Evolutionary conservation across 1,140 invertebrate species (phyloP), one percentile per base, ranked within the genome.

Genomic region (Dysdera silvatica): DNA sequence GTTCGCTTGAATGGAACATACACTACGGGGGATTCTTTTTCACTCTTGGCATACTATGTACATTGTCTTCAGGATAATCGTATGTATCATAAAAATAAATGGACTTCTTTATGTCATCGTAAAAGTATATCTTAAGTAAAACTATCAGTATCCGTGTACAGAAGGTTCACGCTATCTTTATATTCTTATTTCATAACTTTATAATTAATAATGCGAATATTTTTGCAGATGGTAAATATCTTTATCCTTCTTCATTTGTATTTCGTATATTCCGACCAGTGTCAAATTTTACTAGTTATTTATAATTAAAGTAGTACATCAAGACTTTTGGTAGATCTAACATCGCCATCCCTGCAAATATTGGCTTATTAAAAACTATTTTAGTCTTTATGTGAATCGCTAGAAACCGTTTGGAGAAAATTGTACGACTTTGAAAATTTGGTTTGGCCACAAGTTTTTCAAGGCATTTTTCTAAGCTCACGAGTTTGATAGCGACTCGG

Each of bases 1-100:
- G 20, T 33, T 59, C 16, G 26, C 29, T 33, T 33, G 4, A 72
- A 7, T 65, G 66, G 12, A 69, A 28, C 6, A 58, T 47, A 56
- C 47, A 10, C 54, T 33, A 65, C 54, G 55, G 29, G 7, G 77
- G 71, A 64, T 81, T 80, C 67, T 78, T 79, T 64, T 80, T 80
- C 41, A 59, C 56, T 35, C 51, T 73, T 6, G 49, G 66, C 7
- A 72, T 35, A 14, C n/a, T 35, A 43, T 57, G 61, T 41, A 23
- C 35, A 61, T 66, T 63, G 32, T 57, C 24, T 65, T 65, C 48
- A 31, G 47, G 33, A 66, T 68, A 70, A 67, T 70, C 58, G 37
- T 69, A 69, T 66, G 18, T 48, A 54, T 51, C n/a, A 69, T 58
- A 58, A 41, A 41, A 51, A 57, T 64, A n/a, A n/a, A n/a, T n/a